Base-by-base conservation (phyloP, 1,140 invertebrate genomes). In the Drosophila littoralis region DNA sequence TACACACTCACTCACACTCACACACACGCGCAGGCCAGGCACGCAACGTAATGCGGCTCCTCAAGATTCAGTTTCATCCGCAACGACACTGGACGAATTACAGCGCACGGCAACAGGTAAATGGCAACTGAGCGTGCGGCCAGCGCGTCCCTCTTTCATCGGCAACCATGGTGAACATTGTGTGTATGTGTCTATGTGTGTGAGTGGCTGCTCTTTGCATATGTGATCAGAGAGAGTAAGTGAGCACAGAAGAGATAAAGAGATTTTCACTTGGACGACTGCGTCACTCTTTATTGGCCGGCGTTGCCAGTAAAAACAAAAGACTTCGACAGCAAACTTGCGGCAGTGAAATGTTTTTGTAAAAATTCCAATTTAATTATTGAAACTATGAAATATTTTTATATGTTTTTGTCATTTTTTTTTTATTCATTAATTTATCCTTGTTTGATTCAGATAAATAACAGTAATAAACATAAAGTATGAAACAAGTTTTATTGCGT, bases 41-140 rank as follows among this genome's bases (percentile, higher is more conserved):
- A 86, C 82, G 82, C 83, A 86, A 86, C 84, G 72, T 67, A 73
- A 84, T 81, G 81, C 81, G 77, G 83, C 83, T 68, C 83, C 79
- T 79, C 40, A 67, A 88, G 64, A 59, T 51, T 86, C 48, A 64
- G 36, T 86, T 85, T 79, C 73, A 82, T 88, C 79, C 83, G 83
- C 84, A 58, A 72, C 75, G 66, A 83, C 71, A 82, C 75, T 66
- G 75, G 51, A 70, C 64, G 61, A 66, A 61, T 68, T 73, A 84
- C 81, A 84, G 77, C 61, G 73, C 77, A 61, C 77, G 84, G 67
- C 79, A 71, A 88, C 83, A 88, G 83, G 72, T 89, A 88, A 88
- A 89, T 83, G 73, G 84, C 71, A 86, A 81, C 82, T 88, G 84
- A 89, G 61, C 9, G 17, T 32, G 36, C 9, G 13, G 10, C 15